A percentile compares a stretch with the other conserved stretches of the same genome.
Evolutionary conservation across 1,140 invertebrate species (phyloP).

Genomic region (Temnothorax longispinosus): DNA sequence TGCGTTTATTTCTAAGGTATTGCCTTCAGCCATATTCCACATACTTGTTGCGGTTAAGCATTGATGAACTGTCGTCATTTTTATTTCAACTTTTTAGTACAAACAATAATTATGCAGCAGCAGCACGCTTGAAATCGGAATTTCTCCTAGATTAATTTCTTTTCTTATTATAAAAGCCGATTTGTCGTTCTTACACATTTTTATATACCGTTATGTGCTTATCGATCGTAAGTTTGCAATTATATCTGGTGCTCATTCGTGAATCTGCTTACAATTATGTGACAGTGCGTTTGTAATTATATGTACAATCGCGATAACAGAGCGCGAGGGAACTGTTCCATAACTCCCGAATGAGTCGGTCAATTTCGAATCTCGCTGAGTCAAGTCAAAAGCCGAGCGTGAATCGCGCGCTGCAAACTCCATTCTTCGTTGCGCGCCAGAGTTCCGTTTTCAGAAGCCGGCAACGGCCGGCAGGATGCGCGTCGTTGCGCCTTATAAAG

Average conservation of each 20-base stretch:
- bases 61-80: not conserved
- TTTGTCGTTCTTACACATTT: not conserved
- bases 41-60: constrained; percentile 11
- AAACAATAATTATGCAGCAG: not conserved
- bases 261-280: not conserved
- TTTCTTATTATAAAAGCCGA: not conserved
- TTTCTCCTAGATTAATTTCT: not conserved
- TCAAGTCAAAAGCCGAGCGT: not conserved
- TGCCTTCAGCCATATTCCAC: not conserved
- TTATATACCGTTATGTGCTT: not conserved
- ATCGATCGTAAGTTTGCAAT: not conserved
- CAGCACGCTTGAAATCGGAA: not conserved
- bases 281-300: not conserved
- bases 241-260: too few relatives aligned
- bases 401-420: not conserved
- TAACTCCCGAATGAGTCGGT: not conserved
- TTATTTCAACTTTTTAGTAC: not conserved
- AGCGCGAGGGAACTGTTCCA: not conserved
- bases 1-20: constrained; percentile 58
- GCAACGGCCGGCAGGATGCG: constrained; percentile 15
- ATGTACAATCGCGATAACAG: not conserved
- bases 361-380: not conserved
- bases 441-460: constrained; percentile 45
- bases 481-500: constrained; percentile 60
- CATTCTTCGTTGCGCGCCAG: not conserved